Conservation (phyloP, 2,797 vertebrate species). For the Melopsittacus undulatus region DNA sequence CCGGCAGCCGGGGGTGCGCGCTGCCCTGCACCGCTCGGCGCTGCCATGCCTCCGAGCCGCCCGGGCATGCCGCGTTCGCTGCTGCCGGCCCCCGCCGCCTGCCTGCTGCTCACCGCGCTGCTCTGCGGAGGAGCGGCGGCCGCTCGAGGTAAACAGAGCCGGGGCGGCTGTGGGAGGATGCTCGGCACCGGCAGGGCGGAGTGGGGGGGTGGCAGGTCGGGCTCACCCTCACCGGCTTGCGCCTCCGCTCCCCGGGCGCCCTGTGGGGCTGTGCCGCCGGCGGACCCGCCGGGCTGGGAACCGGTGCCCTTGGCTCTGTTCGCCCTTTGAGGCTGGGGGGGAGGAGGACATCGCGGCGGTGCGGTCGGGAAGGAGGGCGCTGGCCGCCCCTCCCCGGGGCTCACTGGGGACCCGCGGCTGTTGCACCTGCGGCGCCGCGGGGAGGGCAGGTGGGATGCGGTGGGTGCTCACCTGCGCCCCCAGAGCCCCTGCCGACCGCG, state of each 20-base stretch:
- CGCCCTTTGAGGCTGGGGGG: background rate
- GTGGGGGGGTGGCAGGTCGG: background rate
- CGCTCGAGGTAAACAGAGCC: conserved; percentile 50
- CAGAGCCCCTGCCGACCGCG: too few species aligned
- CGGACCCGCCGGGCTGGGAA: background rate
- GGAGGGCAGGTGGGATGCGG: background rate
- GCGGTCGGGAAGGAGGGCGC: background rate
- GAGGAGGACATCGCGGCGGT: background rate
- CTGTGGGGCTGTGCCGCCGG: background rate
- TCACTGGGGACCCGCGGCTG: background rate
- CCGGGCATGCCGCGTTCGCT: background rate
- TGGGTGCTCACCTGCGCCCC: background rate
- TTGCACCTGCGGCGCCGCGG: background rate
- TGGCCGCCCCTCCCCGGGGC: background rate
- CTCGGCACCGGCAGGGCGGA: background rate
- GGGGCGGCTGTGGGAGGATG: background rate
- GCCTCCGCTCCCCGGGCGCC: too few species aligned
- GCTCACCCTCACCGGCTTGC: background rate
- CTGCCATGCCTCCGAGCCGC: background rate
- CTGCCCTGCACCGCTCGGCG: conserved; percentile 12
- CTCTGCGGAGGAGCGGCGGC: conserved; percentile 47
- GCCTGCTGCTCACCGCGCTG: conserved; percentile 46
- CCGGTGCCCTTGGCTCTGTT: background rate
- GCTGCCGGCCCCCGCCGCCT: conserved; percentile 15
- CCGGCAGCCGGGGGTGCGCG: conserved; percentile 32